Evolutionary conservation across 2,797 vertebrate species (phyloP), one percentile per base, ranked within the genome.

Genomic region (Rhabdomys pumilio): DNA sequence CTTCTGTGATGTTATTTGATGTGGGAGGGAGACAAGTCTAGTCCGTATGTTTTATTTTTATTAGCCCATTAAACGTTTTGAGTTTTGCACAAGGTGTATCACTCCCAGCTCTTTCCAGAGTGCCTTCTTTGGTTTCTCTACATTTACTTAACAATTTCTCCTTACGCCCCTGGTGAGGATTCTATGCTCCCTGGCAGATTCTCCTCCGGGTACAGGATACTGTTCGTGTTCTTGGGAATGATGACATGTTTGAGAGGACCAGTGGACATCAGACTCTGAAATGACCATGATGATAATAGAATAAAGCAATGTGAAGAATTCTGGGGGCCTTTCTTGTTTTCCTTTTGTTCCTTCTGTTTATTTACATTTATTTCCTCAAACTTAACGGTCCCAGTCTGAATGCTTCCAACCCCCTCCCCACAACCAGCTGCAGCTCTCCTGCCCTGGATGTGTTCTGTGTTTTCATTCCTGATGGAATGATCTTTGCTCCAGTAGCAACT

Each of bases 401-500:
- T 59, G 19, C 44, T 90, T 55, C 17, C 90, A 87, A 34, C 44
- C 4, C 73, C 75, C 38, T 6, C 29, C 0, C 0, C 87, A 83
- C 73, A 86, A 88, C 55, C 79, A 94, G 79, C 44, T 22, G 15
- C 77, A 75, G 14, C 72, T 47, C 34, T 95, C 11, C 89, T 85
- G 69, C 24, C 17, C 6, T 59, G 73, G 50, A 26, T 84, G 19
- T 82, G 69, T 44, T 80, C 24, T 65, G 41, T 93, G 73, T 95
- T 92, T 96, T 94, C 91, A 34, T 59, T 77, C 38, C 38, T 44
- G 44, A 55, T 47, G 57, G 19, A 31, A 55, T 67, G 8, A 82
- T 91, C n/a, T 91, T 90, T 83, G 24, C 91, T 97, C 22, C 34
- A 92, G 59, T 38, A 89, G 77, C 63, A 86, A 84, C 31, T 92